These are phyloP conservation scores for Achroia grisella DNA, from an alignment of 1,140 invertebrate genomes.

Conservation along the genomic window DNA sequence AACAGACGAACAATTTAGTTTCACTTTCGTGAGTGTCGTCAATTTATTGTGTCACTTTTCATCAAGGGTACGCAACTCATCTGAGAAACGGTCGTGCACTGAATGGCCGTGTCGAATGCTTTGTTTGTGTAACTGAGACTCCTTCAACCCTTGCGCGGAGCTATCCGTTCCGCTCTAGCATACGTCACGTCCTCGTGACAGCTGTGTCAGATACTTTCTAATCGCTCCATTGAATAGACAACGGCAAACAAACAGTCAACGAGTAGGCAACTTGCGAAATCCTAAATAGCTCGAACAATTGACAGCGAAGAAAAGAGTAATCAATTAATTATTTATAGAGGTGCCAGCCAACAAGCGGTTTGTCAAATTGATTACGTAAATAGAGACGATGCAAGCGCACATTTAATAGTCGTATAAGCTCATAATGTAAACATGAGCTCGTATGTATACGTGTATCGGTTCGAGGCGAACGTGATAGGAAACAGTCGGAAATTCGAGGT, in stretches of 20 bases:
- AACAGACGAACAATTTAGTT: not conserved
- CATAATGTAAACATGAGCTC: slow-evolving; percentile 24
- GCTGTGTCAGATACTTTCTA: slow-evolving; percentile 67
- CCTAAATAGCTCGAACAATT: slow-evolving; percentile 45
- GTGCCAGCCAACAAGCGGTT: slow-evolving; percentile 22
- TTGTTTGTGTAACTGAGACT: slow-evolving; percentile 52
- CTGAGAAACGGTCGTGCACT: slow-evolving; percentile 40
- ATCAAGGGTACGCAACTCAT: slow-evolving; percentile 18
- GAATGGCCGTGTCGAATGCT: slow-evolving; percentile 55
- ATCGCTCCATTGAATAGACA: slow-evolving; percentile 55
- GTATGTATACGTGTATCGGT: slow-evolving; percentile 37
- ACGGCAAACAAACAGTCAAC: slow-evolving; percentile 50
- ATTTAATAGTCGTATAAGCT: not conserved
- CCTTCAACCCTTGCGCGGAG: slow-evolving; percentile 54
- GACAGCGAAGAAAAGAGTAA: slow-evolving; percentile 42
- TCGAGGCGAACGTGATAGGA: slow-evolving; percentile 54
- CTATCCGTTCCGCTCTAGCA: slow-evolving; percentile 64
- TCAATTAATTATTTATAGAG: slow-evolving; percentile 59
- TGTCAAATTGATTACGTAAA: slow-evolving; percentile 25
- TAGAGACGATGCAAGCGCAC: slow-evolving; percentile 1
- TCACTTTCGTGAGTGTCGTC: slow-evolving; percentile 9
- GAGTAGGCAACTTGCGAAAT: slow-evolving; percentile 56
- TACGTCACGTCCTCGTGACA: slow-evolving; percentile 66
- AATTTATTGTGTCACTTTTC: slow-evolving; percentile 4
- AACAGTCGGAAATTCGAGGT: slow-evolving; percentile 66